Conservation (phyloP, 2,113 vertebrate genomes). For the Ochotona curzoniae region DNA sequence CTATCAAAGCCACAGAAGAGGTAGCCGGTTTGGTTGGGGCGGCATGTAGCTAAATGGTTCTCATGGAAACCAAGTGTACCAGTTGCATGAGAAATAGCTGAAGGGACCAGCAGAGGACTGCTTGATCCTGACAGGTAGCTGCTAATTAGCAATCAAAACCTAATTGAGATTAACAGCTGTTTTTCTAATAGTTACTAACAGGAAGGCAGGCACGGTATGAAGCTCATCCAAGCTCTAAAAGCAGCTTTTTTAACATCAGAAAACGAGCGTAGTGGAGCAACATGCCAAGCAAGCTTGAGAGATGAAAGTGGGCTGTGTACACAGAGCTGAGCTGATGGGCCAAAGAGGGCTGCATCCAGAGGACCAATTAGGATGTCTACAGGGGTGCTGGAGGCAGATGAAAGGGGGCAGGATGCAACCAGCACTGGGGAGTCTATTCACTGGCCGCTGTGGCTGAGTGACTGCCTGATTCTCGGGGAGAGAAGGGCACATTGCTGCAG, state of each 20-base stretch:
- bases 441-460: neutral
- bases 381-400: conserved; percentile 58
- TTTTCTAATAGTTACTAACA: conserved; percentile 79
- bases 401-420: conserved; percentile 61
- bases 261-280: conserved; percentile 45
- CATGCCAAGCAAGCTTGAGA: conserved; percentile 38
- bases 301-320: conserved; percentile 66
- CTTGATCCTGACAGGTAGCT: conserved; percentile 83
- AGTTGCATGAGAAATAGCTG: conserved; percentile 79
- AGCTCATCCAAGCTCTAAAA: conserved; percentile 71
- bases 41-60: conserved; percentile 77
- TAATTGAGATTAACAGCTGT: conserved; percentile 86
- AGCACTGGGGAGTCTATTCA: neutral
- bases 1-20: conserved; percentile 51
- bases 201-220: conserved; percentile 68
- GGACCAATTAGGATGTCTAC: conserved; percentile 54
- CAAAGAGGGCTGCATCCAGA: conserved; percentile 68
- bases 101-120: conserved; percentile 70
- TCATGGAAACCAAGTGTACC: conserved; percentile 85
- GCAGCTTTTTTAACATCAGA: conserved; percentile 62
- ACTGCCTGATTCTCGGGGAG: conserved; percentile 2
- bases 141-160: conserved; percentile 85
- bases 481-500: neutral
- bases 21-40: conserved; percentile 48
- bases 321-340: conserved; percentile 59